These are phyloP conservation scores for Perodicticus potto DNA, from an alignment of 2,797 vertebrate species.

Conservation along the genomic window DNA sequence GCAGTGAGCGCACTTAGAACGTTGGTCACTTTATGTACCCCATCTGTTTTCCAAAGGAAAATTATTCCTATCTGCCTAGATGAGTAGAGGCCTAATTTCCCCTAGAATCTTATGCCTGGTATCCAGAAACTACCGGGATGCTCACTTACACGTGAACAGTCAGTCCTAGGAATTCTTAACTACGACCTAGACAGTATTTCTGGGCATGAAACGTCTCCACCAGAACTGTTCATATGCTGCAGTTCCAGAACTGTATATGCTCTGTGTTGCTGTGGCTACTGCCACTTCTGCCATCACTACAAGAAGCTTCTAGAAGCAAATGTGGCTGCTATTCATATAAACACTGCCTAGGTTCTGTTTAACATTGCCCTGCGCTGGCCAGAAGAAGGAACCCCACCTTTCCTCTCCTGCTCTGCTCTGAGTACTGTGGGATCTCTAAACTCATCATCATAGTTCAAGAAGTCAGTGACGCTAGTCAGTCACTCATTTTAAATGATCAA, in stretches of 20 bases:
- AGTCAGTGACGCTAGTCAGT: background rate
- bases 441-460: background rate
- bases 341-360: background rate
- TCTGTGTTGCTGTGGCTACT: background rate
- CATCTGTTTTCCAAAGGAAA: background rate
- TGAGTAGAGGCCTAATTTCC: background rate
- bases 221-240: background rate
- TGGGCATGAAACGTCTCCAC: background rate
- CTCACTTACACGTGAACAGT: background rate
- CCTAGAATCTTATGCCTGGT: background rate
- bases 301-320: background rate
- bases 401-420: background rate
- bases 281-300: background rate
- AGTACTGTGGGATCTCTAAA: background rate
- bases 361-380: background rate
- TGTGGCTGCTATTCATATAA: background rate
- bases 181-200: background rate
- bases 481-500: conserved; percentile 25
- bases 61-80: background rate
- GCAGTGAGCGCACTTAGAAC: background rate
- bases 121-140: background rate
- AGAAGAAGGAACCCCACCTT: background rate
- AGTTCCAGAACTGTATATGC: background rate
- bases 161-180: background rate
- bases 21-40: background rate